Evolutionary conservation across 2,113 vertebrate genomes (phyloP).

Genomic region (Aldabrachelys gigantea): DNA sequence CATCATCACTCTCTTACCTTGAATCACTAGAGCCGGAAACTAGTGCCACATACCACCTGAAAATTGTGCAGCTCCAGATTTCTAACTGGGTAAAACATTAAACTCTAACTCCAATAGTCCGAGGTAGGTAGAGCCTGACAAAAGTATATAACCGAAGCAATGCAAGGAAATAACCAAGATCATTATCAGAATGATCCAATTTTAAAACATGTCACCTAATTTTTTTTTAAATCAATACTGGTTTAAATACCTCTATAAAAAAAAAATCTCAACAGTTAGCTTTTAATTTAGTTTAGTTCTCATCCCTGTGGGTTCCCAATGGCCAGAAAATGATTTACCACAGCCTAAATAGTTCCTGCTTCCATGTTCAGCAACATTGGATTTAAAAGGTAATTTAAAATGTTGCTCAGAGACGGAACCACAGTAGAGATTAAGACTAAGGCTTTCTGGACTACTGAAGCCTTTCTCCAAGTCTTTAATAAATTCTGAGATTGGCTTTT

Average conservation of each 20-base stretch:
- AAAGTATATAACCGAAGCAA: constrained; percentile 24
- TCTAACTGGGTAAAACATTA: constrained; percentile 1
- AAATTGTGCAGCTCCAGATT: neutral
- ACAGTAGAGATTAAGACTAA: neutral
- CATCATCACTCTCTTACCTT: constrained; percentile 7
- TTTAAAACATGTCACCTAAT: neutral
- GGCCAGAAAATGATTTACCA: neutral
- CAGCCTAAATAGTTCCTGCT: neutral
- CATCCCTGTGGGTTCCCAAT: neutral
- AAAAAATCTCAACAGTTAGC: neutral
- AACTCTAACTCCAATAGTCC: constrained; percentile 22
- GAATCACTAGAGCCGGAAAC: neutral
- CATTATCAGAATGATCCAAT: constrained; percentile 15
- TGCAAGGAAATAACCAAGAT: constrained; percentile 11
- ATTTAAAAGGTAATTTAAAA: neutral
- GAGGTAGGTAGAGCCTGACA: neutral
- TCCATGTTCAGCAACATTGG: neutral
- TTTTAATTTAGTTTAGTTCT: neutral
- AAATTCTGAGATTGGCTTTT: neutral
- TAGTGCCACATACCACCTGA: neutral
- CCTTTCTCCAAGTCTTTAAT: neutral
- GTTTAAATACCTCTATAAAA: neutral
- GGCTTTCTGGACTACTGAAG: neutral
- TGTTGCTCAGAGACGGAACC: neutral
- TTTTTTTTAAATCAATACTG: neutral